Base-by-base conservation (phyloP, 2,888 invertebrate species). In the Sinotaia quadrata region DNA sequence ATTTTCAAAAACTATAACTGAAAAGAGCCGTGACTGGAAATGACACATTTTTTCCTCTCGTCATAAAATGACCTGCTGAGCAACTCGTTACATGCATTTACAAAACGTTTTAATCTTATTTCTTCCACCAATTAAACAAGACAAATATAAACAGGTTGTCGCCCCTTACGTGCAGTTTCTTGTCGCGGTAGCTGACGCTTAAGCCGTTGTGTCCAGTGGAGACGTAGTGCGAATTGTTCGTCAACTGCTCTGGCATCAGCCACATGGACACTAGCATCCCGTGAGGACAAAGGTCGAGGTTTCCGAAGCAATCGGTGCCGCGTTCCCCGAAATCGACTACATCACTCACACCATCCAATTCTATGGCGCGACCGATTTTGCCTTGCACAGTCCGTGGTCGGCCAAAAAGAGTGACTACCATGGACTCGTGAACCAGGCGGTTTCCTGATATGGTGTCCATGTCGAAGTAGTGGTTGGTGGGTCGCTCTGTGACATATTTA, bases 121-220 rank as follows among this genome's bases (percentile, higher is more conserved):
- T n/a, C n/a, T n/a, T n/a, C n/a, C n/a, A n/a, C n/a, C n/a, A n/a
- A n/a, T n/a, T n/a, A n/a, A n/a, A n/a, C n/a, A n/a, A n/a, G n/a
- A n/a, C n/a, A n/a, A n/a, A n/a, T n/a, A n/a, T n/a, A n/a, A n/a
- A n/a, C n/a, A n/a, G n/a, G n/a, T n/a, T n/a, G n/a, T n/a, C 51
- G 51, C 58, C 52, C 29, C 69, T 60, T 1, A 79, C 72, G 18
- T 73, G 63, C 7, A 83, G 69, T 18, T 75, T 72, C 21, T 75
- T 73, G 49, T 77, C 75, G 21, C 75, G 75, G 67, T 81, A 83
- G 34, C 70, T 75, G 5, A 85, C 37, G 0, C 77, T 76, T 15
- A 87, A 66, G 2, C 87, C 87, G 66, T 83, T 84, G 31, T 77
- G 67, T n/a, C 81, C 85, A 29, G 76, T 80, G 7, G 81, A 81